Conservation (phyloP, 2,888 invertebrate genomes). For the Cheilosia impressa region DNA sequence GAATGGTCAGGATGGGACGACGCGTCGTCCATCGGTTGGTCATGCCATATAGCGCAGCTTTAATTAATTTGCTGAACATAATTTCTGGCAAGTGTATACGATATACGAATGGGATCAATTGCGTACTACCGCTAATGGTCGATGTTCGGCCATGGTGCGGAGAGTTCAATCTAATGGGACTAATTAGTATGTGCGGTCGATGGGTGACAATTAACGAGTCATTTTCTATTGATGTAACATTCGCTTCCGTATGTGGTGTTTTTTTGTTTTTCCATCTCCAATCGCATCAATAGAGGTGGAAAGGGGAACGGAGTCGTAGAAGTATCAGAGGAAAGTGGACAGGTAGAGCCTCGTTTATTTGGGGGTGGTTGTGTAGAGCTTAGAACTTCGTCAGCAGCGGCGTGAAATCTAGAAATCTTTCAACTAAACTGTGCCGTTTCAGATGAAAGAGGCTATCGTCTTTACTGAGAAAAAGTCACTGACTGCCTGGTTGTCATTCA, state of each 20-base stretch:
- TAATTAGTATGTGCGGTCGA: conserved; percentile 70
- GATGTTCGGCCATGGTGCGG: conserved; percentile 61
- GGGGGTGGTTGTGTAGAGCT: no score
- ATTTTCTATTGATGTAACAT: conserved; percentile 58
- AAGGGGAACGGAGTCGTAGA: no score
- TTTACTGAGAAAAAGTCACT: no score
- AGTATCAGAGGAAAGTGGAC: no score
- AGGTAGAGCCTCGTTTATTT: no score
- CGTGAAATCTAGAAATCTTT: no score
- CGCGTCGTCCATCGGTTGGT: conserved; percentile 31
- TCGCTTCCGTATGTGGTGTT: neutral
- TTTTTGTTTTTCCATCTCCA: neutral
- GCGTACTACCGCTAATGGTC: conserved; percentile 71
- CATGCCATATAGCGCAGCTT: conserved; percentile 23
- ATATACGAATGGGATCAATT: conserved; percentile 69
- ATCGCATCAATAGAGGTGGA: no score
- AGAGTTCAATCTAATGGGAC: conserved; percentile 69
- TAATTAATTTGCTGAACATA: conserved; percentile 74
- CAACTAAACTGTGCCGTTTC: no score
- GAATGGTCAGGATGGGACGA: conserved; percentile 65
- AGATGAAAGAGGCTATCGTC: no score
- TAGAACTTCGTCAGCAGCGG: no score
- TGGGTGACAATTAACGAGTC: conserved; percentile 65
- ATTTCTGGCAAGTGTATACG: conserved; percentile 56
- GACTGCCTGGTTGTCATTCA: no score